Base-by-base conservation (phyloP, 1,140 invertebrate species). In the Idris sp. region DNA sequence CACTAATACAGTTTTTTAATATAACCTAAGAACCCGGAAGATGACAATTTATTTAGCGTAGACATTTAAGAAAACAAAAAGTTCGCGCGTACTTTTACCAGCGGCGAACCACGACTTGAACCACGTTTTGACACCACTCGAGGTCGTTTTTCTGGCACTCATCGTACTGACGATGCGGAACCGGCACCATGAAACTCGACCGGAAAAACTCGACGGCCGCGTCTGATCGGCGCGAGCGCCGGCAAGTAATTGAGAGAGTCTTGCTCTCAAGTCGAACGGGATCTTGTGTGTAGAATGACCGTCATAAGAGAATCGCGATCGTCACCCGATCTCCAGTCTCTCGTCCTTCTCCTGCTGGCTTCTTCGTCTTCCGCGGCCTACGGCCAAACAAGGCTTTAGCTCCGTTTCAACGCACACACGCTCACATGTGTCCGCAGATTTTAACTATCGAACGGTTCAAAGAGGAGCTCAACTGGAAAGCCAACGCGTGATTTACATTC, bases 331-430 rank as follows among this genome's bases (percentile, higher is more conserved):
- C 58, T 38, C 22, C 25, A 8, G 3, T 44, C 38, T 22, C 10
- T 26, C 5, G 5, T 44, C 30, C 18, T 33, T 35, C 19, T 22
- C 16, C 33, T 2, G 2, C 5, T 4, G 4, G 11, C 19, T 11
- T 46, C 44, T 62, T 25, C 22, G 16, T 62, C 58, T 41, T 14
- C 9, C 43, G n/a, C 30, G 19, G 14, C 2, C 16, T 16, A 38
- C 40, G 59, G 46, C 59, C 59, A 64, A 53, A 64, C 59, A 53
- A 53, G 59, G 59, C 46, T 22, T 58, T 58, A 58, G 33, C 11
- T 28, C 38, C n/a, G n/a, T n/a, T n/a, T n/a, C n/a, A n/a, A n/a
- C 53, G 46, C 46, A 53, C 49, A 38, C 61, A 38, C 15, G 61
- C 15, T 54, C 62, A 67, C 44, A 43, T 30, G 49, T 16, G 41